Evolutionary conservation across 2,797 vertebrate species (phyloP).

Genomic region (Arctocebus calabarensis): DNA sequence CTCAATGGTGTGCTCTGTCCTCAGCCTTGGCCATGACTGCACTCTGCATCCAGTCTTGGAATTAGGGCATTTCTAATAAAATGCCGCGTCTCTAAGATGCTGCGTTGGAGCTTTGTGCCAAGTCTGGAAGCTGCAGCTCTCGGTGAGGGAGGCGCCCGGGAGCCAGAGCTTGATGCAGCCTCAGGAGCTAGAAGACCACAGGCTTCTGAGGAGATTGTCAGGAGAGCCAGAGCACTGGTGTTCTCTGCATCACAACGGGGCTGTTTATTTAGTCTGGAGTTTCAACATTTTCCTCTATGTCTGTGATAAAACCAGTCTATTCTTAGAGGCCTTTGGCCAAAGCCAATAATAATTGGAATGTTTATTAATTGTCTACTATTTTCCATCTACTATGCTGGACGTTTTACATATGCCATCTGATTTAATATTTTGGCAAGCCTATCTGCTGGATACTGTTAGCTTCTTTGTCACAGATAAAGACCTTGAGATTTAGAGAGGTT

Average conservation of each 20-base stretch:
- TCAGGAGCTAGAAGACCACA: background rate
- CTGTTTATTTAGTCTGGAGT: slow-evolving; percentile 22
- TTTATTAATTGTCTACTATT: background rate
- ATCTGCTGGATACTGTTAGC: background rate
- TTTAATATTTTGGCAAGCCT: background rate
- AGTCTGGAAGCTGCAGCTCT: background rate
- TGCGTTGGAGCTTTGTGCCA: background rate
- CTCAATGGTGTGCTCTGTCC: background rate
- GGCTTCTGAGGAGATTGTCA: background rate
- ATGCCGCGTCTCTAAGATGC: too few relatives aligned
- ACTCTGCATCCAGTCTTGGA: background rate
- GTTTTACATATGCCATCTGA: background rate
- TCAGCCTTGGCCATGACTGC: background rate
- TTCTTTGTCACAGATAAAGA: background rate
- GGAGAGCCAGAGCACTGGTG: background rate
- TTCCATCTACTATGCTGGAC: background rate
- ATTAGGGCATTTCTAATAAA: too few relatives aligned
- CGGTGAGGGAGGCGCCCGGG: background rate
- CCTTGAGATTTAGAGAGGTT: background rate
- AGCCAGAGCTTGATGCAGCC: background rate
- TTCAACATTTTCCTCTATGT: background rate
- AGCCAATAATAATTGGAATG: background rate
- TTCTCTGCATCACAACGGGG: background rate
- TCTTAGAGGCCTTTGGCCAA: background rate
- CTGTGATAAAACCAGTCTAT: background rate